phyloP scores from a whole-genome alignment of 2,888 invertebrate species.

The Napeogenes inachia region DNA sequence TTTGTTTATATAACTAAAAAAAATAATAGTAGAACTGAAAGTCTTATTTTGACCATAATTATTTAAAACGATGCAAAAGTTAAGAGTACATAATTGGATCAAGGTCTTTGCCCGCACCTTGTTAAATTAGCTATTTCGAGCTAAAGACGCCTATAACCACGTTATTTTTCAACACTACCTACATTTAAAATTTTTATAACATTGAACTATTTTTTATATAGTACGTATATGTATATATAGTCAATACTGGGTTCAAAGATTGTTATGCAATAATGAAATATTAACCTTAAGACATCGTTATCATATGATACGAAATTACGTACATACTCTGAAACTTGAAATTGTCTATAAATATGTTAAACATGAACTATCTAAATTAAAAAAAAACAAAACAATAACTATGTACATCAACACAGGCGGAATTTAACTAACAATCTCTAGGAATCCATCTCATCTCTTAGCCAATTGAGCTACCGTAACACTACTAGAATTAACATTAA shows the following conservation, averaged over 20 bases:
- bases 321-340: neutral
- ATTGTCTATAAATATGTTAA: neutral
- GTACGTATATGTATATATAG: neutral
- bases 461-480: too few relatives aligned
- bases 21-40: too few relatives aligned
- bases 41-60: neutral
- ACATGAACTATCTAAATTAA: too few relatives aligned
- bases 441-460: too few relatives aligned
- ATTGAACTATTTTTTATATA: neutral
- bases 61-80: too few relatives aligned
- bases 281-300: neutral
- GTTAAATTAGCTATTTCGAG: conserved; percentile 23
- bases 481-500: too few relatives aligned
- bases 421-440: too few relatives aligned
- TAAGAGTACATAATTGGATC: conserved; percentile 13
- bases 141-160: neutral
- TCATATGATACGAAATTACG: conserved; percentile 2
- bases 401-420: too few relatives aligned
- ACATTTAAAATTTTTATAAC: neutral
- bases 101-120: conserved; percentile 18
- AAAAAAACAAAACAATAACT: too few relatives aligned
- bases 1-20: too few relatives aligned
- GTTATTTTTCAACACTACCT: neutral
- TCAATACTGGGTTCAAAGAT: neutral
- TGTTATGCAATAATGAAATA: neutral